These are phyloP conservation scores for Pongo abelii DNA, from an alignment of 2,113 vertebrate species.

Conservation along the genomic window DNA sequence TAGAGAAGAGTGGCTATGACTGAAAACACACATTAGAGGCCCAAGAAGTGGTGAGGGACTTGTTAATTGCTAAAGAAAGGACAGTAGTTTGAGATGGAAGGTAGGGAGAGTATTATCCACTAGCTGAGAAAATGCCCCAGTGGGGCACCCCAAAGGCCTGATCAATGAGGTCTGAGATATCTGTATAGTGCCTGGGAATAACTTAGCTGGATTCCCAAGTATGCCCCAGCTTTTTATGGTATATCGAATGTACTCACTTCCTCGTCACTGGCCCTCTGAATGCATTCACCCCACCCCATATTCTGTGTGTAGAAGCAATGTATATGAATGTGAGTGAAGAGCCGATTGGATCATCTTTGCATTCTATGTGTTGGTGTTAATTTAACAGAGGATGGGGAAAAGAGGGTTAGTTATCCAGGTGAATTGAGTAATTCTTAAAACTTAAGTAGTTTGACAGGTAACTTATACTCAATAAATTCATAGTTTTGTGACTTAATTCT, in stretches of 20 bases:
- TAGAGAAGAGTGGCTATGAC: not conserved
- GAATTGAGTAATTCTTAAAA: not conserved
- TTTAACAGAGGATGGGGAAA: not conserved
- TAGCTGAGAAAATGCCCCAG: not conserved
- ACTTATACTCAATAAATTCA: not conserved
- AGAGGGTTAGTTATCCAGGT: not conserved
- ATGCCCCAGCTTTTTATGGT: not conserved
- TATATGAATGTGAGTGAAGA: not conserved
- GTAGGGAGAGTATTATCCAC: not conserved
- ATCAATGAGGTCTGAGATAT: not conserved
- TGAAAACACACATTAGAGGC: not conserved
- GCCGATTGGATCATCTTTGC: not conserved
- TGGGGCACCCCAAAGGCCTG: not conserved
- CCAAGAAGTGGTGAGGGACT: not conserved
- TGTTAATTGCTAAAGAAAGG: not conserved
- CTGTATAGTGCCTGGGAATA: not conserved
- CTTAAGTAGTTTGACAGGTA: not conserved
- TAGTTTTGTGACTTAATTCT: not conserved
- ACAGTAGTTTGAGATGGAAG: not conserved
- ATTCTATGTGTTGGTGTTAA: not conserved
- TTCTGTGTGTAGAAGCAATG: not conserved
- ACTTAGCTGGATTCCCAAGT: not conserved
- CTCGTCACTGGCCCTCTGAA: not conserved
- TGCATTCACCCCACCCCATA: accelerated
- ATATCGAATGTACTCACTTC: accelerated